A percentile compares a stretch with the other conserved stretches of the same genome.
These are phyloP conservation scores for Copsychus sechellarum DNA, from an alignment of 2,113 vertebrate species.

Conservation along the genomic window DNA sequence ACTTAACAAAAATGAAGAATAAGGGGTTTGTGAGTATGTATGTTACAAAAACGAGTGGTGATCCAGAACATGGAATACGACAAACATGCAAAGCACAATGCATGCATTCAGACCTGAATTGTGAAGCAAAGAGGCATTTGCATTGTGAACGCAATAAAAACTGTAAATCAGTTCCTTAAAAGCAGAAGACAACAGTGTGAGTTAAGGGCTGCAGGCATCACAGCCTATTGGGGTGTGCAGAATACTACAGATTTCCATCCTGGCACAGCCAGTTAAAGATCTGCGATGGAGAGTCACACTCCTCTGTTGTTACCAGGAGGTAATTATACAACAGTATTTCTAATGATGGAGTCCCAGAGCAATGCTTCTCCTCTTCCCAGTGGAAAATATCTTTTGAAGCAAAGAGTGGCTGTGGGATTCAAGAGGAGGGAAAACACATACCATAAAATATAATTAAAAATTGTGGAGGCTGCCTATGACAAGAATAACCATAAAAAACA, in stretches of 20 bases:
- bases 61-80: background rate
- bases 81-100: constrained; percentile 41
- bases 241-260: constrained; percentile 26
- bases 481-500: constrained; percentile 88
- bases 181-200: constrained; percentile 22
- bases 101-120: constrained; percentile 19
- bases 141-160: constrained; percentile 27
- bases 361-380: constrained; percentile 72
- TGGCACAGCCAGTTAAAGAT: constrained; percentile 51
- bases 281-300: constrained; percentile 58
- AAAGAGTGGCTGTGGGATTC: constrained; percentile 78
- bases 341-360: constrained; percentile 67
- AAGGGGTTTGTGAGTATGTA: background rate
- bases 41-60: background rate
- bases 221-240: background rate
- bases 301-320: constrained; percentile 67
- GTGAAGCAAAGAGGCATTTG: constrained; percentile 34
- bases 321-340: constrained; percentile 75
- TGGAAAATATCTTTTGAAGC: constrained; percentile 76
- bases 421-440: constrained; percentile 81
- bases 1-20: constrained; percentile 1
- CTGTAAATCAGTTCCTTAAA: constrained; percentile 28
- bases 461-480: constrained; percentile 86
- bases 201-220: background rate
- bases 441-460: constrained; percentile 89